Conservation (phyloP, 2,797 vertebrate genomes). For the Florisuga fusca region DNA sequence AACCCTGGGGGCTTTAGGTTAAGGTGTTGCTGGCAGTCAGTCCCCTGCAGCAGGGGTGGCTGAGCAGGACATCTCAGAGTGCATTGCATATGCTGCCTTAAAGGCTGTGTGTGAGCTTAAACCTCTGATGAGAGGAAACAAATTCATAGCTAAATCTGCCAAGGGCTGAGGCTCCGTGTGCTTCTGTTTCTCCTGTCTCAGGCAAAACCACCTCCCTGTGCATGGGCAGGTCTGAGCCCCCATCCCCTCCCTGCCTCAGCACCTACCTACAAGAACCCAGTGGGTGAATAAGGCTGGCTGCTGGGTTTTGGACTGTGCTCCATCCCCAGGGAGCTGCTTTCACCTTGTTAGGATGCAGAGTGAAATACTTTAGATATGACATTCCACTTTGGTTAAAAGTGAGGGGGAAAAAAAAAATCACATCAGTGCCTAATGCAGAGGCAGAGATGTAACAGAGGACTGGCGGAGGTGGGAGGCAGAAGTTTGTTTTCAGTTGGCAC, state of each 20-base stretch:
- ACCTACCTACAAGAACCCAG: neutral
- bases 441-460: neutral
- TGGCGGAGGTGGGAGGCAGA: neutral
- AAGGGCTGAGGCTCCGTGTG: slow-evolving; percentile 41
- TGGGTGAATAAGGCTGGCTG: slow-evolving; percentile 9
- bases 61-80: neutral
- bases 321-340: neutral
- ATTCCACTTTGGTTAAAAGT: neutral
- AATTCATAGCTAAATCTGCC: slow-evolving; percentile 54
- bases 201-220: slow-evolving; percentile 24
- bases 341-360: neutral
- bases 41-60: neutral
- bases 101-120: neutral
- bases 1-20: neutral
- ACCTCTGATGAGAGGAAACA: neutral
- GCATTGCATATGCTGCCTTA: neutral
- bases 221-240: neutral
- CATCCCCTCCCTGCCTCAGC: neutral
- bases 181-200: slow-evolving; percentile 64
- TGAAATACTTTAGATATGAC: neutral
- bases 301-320: slow-evolving; percentile 25
- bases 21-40: neutral
- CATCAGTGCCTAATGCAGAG: neutral
- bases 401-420: neutral
- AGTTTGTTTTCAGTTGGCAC: neutral